Evolutionary conservation across 2,113 vertebrate species (phyloP).

Genomic region (Procavia capensis): DNA sequence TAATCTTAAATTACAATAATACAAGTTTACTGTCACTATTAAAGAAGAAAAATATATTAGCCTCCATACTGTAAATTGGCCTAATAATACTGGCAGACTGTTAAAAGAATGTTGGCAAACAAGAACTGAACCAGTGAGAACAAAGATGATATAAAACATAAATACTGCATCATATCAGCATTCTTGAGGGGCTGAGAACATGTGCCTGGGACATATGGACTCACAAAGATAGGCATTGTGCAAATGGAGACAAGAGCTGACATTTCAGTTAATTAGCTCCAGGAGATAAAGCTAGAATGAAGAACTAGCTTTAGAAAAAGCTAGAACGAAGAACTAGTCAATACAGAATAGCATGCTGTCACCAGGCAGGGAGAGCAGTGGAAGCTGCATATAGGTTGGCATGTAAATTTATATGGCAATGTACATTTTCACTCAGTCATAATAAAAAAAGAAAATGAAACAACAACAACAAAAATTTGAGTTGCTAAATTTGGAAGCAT

Average conservation of each 20-base stretch:
- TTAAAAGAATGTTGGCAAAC: neutral
- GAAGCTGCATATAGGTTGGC: too few relatives aligned
- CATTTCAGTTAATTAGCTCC: neutral
- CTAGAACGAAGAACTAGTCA: too few relatives aligned
- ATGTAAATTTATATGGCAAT: too few relatives aligned
- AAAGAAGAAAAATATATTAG: neutral
- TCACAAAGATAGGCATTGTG: neutral
- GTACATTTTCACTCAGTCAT: too few relatives aligned
- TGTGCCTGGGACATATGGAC: neutral
- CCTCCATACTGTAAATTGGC: neutral
- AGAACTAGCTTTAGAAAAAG: too few relatives aligned
- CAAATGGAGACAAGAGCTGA: neutral
- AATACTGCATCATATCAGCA: neutral
- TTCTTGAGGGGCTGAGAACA: neutral
- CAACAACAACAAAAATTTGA: neutral
- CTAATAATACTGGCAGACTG: neutral
- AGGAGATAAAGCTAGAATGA: neutral
- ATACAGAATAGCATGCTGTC: too few relatives aligned
- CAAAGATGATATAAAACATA: neutral
- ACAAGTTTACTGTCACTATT: neutral
- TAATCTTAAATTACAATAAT: slow-evolving; percentile 24
- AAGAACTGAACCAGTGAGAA: neutral
- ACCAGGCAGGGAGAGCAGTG: too few relatives aligned
- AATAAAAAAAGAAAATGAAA: too few relatives aligned
- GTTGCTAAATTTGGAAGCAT: neutral